Conservation (phyloP, 1,140 invertebrate species). For the Danaus plexippus region DNA sequence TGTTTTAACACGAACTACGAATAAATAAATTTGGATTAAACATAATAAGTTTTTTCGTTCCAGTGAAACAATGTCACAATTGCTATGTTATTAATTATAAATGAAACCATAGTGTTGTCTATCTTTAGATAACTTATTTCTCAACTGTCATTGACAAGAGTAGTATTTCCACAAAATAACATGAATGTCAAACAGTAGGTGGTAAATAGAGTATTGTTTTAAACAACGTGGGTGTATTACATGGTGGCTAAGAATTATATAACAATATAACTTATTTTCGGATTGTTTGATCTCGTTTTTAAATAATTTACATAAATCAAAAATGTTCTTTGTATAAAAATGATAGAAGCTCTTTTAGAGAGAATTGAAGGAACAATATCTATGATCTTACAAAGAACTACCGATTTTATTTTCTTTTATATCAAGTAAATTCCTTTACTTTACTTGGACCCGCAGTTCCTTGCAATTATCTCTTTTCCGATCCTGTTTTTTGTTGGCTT, state of each 20-base stretch:
- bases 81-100: too few species aligned
- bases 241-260: conserved; percentile 20
- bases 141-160: conserved; percentile 14
- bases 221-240: conserved; percentile 35
- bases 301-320: too few species aligned
- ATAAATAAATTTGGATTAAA: too few species aligned
- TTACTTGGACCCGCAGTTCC: conserved; percentile 16
- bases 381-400: conserved; percentile 17
- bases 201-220: conserved; percentile 56
- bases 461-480: conserved; percentile 41
- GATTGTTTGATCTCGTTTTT: not conserved
- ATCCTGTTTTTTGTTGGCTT: conserved; percentile 53
- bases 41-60: too few species aligned
- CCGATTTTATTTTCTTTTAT: conserved; percentile 22
- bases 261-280: conserved; percentile 9
- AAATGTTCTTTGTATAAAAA: too few species aligned
- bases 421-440: conserved; percentile 20
- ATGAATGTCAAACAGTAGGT: conserved; percentile 39
- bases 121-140: conserved; percentile 5
- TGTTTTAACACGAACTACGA: too few species aligned
- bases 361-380: conserved; percentile 7
- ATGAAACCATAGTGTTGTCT: not conserved
- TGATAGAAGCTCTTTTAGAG: too few species aligned
- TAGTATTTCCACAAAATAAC: conserved; percentile 19
- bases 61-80: too few species aligned